A percentile compares a stretch with the other conserved stretches of the same genome.
phyloP scores from a whole-genome alignment of 1,140 invertebrate genomes.

The Calliphora vicina region DNA sequence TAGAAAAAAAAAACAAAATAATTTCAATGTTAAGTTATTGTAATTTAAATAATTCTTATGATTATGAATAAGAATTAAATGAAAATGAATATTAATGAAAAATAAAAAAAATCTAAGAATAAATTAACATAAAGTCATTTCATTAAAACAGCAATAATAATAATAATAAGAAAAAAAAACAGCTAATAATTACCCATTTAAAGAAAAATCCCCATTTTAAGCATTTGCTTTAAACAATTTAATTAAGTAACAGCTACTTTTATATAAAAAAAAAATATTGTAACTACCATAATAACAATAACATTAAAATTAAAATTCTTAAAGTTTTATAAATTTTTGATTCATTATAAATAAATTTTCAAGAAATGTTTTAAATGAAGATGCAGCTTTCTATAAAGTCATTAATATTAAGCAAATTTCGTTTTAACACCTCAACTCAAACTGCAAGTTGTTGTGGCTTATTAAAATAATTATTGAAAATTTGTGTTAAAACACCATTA shows the following conservation, averaged over 20 bases:
- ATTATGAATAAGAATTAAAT: neutral
- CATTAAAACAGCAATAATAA: neutral
- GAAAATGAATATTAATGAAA: neutral
- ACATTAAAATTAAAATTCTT: neutral
- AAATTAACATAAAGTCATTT: neutral
- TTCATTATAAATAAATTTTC: too few relatives aligned
- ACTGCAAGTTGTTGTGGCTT: neutral
- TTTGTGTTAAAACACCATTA: neutral
- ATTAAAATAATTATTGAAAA: neutral
- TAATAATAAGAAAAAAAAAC: neutral
- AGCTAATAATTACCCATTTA: neutral
- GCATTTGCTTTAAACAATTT: neutral
- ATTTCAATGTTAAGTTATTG: too few relatives aligned
- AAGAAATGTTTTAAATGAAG: neutral
- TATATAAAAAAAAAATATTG: neutral
- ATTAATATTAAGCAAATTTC: neutral
- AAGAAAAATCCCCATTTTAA: neutral
- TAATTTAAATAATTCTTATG: neutral
- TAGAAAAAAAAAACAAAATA: too few relatives aligned
- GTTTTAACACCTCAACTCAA: neutral
- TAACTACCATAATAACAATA: neutral
- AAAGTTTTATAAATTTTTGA: neutral
- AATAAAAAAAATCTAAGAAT: neutral
- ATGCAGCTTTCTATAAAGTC: too few relatives aligned
- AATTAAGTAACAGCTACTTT: too few relatives aligned